These are phyloP conservation scores for Xestia xanthographa DNA, from an alignment of 2,888 invertebrate genomes.

Conservation along the genomic window DNA sequence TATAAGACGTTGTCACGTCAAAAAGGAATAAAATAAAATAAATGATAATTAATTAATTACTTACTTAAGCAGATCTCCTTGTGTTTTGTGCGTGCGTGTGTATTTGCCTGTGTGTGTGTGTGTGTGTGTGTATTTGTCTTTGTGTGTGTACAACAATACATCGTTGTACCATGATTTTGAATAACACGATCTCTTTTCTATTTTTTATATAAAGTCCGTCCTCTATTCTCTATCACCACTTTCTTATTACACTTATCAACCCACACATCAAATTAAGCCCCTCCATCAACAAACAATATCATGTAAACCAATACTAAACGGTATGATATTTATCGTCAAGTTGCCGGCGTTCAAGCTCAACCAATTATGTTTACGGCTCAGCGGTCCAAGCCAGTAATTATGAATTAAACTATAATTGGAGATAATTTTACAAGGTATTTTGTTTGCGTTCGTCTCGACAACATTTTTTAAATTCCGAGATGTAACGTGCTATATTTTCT, in stretches of 20 bases:
- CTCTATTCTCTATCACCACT: not conserved
- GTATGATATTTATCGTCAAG: constrained; percentile 66
- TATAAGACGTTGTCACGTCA: too few relatives aligned
- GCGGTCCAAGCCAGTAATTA: constrained; percentile 74
- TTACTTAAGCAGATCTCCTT: too few relatives aligned
- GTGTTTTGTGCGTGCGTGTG: too few relatives aligned
- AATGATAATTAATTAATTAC: too few relatives aligned
- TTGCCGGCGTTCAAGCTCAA: constrained; percentile 60
- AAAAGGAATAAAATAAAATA: too few relatives aligned
- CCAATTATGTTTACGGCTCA: constrained; percentile 79
- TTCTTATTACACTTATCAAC: constrained; percentile 23
- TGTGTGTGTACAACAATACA: too few relatives aligned
- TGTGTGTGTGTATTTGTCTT: too few relatives aligned
- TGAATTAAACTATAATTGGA: constrained; percentile 80
- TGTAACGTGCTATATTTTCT: constrained; percentile 52
- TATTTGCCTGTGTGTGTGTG: too few relatives aligned
- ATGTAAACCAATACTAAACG: constrained; percentile 65
- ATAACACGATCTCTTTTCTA: not conserved
- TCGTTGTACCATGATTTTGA: not conserved
- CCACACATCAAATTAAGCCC: constrained; percentile 50
- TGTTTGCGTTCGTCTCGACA: constrained; percentile 62
- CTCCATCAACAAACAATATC: constrained; percentile 52
- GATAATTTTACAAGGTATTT: constrained; percentile 72
- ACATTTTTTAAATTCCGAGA: constrained; percentile 62
- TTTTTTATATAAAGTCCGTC: not conserved